Base-by-base conservation (phyloP, 2,888 invertebrate species). In the Coremacera marginata region DNA sequence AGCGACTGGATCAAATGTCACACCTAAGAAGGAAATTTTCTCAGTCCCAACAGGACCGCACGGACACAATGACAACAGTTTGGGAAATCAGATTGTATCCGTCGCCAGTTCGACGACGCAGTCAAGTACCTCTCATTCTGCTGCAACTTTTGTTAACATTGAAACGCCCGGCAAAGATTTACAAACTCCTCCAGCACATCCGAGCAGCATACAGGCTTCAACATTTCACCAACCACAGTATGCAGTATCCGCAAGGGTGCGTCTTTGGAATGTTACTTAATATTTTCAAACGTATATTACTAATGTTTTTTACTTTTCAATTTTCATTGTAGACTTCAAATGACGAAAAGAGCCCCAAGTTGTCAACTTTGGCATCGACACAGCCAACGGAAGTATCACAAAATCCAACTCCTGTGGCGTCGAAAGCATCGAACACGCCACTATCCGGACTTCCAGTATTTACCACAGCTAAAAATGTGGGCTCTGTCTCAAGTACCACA, bases 21-120 rank as follows among this genome's bases (percentile, higher is more conserved):
- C 80, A 60, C 76, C 73, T 80, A 79, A 78, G 31, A 83, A 80
- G 73, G 82, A 82, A 63, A 70, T 76, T 37, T 65, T 80, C 72
- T 68, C 81, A n/a, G 76, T 76, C 63, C 79, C 80, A 55, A 49
- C 74, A 31, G 74, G 74, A 25, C 63, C 73, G 22, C 73, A 65
- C 34, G 74, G 31, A 16, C 74, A 49, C 37, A 65, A 52, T 44
- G 74, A 74, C 55, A 74, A 74, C 67, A 19, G 27, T 19, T 76
- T 78, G 92, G 87, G 93, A 92, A 81, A 91, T 31, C 63, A 37
- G 22, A 60, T 75, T 75, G 74, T 76, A 65, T 75, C 75, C 49
- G 79, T 79, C 76, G 55, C 34, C 75, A 73, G 79, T 70, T 60
- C 79, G 76, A 63, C 57, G 57, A 49, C 49, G 31, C 80, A 81